phyloP scores from a whole-genome alignment of 2,797 vertebrate species.

The Bradypodion pumilum region DNA sequence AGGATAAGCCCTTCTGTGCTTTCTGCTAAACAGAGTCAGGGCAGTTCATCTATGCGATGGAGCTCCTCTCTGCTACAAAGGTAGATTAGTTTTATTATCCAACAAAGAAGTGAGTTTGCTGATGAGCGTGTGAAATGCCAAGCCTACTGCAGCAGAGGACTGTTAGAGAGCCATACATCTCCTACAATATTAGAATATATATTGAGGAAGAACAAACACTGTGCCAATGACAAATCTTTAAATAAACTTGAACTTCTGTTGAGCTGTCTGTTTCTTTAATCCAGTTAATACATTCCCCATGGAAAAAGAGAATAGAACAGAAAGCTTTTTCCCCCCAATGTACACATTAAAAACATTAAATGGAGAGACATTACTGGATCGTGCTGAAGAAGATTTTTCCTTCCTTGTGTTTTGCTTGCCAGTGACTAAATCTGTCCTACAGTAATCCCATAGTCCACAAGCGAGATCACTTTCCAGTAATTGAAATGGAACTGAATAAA shows the following conservation, averaged over 20 bases:
- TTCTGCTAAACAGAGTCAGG: background rate
- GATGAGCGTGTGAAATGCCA: conserved; percentile 20
- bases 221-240: conserved; percentile 51
- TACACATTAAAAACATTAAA: background rate
- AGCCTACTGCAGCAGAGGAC: conserved; percentile 1
- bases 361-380: accelerated
- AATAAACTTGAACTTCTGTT: conserved; percentile 51
- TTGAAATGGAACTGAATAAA: background rate
- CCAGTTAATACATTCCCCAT: background rate
- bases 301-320: conserved; percentile 6
- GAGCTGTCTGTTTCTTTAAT: conserved; percentile 40
- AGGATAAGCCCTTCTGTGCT: background rate
- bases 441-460: background rate
- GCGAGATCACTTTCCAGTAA: background rate
- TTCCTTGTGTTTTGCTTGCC: background rate
- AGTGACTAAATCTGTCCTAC: background rate
- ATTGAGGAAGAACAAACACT: conserved; percentile 43
- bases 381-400: background rate
- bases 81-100: conserved; percentile 34
- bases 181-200: conserved; percentile 35
- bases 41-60: conserved; percentile 18
- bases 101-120: conserved; percentile 18
- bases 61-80: conserved; percentile 14
- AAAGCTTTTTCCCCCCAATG: accelerated
- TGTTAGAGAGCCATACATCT: conserved; percentile 29